Evolutionary conservation across 1,140 invertebrate species (phyloP), one percentile per base, ranked within the genome.

Genomic region (Planococcus citri): DNA sequence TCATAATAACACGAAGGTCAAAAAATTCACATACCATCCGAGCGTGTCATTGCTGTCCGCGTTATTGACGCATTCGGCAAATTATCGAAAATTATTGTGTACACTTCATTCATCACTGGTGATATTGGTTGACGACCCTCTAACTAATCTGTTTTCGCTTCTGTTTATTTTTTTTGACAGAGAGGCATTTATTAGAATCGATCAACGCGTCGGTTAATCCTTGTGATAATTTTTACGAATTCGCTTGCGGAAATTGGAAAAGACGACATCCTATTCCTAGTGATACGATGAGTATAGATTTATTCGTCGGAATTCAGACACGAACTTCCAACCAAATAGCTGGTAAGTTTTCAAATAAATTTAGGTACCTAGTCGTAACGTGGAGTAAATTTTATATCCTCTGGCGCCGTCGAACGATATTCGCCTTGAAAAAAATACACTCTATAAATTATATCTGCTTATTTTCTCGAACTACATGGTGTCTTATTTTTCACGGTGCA

Each of bases 171-270:
- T 51, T 51, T 14, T n/a, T n/a, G 41, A n/a, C 41, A 51, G 41
- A 51, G 17, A 51, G n/a, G 17, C 10, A 51, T 17, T 78, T 84
- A 71, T 70, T 81, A 14, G 75, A 78, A 73, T 80, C 82, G 2
- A 76, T 85, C 77, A 85, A 88, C 77, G 78, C 78, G 33, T 79
- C 78, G 9, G 78, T 80, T 8, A 78, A 84, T 71, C 86, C 86
- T 6, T 89, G 88, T 74, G 76, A 85, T 12, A 85, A 88, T 76
- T 88, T 88, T 75, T 88, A 88, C 74, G 79, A 82, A 74, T 89
- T 86, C 74, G 82, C 85, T 1, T 88, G 85, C 72, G 84, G 83
- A 4, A 76, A 74, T 3, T 89, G 85, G 85, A 82, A 84, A 70
- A 78, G 81, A 68, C 81, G 81, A 69, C 81, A 87, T 76, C 85